Base-by-base conservation (phyloP, 2,797 vertebrate genomes). In the Anomalospiza imberbis region DNA sequence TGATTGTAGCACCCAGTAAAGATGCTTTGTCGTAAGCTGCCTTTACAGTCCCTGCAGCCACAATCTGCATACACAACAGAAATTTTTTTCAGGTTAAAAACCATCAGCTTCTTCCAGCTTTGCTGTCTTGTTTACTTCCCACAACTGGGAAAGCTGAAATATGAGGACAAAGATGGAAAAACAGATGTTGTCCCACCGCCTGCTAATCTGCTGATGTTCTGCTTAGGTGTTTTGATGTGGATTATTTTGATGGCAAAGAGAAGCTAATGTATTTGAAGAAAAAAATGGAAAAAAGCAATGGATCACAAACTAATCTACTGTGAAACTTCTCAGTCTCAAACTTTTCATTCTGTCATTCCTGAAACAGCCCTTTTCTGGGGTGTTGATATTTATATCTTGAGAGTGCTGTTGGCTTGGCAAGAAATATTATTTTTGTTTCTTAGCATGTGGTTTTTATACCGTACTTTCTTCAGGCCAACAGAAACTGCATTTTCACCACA, bases 1-100 rank as follows among this genome's bases (percentile, higher is more conserved):
- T 1, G 96, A 98, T 1, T 98, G 98, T 48, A 97, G 70, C 81
- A 95, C 94, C 9, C 98, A 98, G 9, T 98, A 84, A 90, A 34
- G 15, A 19, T 53, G 26, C n/a, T 61, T 16, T n/a, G 9, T 47
- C 29, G 7, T 38, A 47, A 87, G 24, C 45, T 85, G 61, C 21
- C 24, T 58, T 65, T 78, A 34, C 72, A 68, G 50, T 45, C 29
- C 8, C 60, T 68, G 13, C 25, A 65, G 31, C 48, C 21, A 54
- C 31, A 67, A 77, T 61, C 47, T 88, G 40, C 22, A 10, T 15
- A 22, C 19, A 54, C 2, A 7, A 28, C 65, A 82, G 21, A 66
- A 8, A 38, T 36, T 2, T 75, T 38, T 50, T 80, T 80, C 72
- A 28, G 14, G 9, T 67, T 54, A 66, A 53, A 88, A 88, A 45